Percentiles rank a stretch among this genome's conserved stretches.
Conservation (phyloP, 1,140 invertebrate species). For the Musca vetustissima region DNA sequence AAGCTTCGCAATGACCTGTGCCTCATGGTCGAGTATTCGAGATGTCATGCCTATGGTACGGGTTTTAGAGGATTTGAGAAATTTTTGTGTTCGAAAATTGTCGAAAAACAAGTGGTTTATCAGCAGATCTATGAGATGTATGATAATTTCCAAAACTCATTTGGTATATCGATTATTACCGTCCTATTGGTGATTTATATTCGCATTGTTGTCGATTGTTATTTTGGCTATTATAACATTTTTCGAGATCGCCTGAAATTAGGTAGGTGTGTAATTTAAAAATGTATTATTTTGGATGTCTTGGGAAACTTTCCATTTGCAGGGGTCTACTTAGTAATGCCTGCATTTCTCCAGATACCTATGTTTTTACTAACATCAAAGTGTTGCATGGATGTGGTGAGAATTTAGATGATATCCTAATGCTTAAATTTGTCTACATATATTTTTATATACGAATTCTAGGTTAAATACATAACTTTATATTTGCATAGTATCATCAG, state of each 20-base stretch:
- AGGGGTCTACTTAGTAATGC: constrained; percentile 40
- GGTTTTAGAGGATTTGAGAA: constrained; percentile 39
- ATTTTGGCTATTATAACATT: constrained; percentile 8
- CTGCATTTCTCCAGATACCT: constrained; percentile 46
- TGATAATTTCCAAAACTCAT: constrained; percentile 31
- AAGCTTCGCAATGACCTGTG: constrained; percentile 36
- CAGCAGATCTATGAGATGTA: constrained; percentile 36
- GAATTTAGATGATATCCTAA: not conserved
- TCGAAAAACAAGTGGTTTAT: constrained; percentile 39
- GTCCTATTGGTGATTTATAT: constrained; percentile 33
- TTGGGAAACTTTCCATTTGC: not conserved
- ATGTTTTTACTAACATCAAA: constrained; percentile 41
- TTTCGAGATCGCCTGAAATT: not conserved
- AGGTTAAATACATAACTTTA: constrained; percentile 37
- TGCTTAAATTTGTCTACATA: not conserved
- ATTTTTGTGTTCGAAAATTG: constrained; percentile 33
- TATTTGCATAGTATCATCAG: constrained; percentile 33
- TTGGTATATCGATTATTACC: constrained; percentile 36
- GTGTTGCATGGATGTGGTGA: constrained; percentile 41
- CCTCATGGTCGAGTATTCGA: constrained; percentile 41
- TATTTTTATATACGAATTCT: not conserved
- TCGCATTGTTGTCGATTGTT: constrained; percentile 8
- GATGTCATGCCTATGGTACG: constrained; percentile 32
- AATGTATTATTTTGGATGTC: not conserved
- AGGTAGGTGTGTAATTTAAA: constrained; percentile 3